phyloP scores from a whole-genome alignment of 2,888 invertebrate genomes.

The Drosophila austrosaltans region DNA sequence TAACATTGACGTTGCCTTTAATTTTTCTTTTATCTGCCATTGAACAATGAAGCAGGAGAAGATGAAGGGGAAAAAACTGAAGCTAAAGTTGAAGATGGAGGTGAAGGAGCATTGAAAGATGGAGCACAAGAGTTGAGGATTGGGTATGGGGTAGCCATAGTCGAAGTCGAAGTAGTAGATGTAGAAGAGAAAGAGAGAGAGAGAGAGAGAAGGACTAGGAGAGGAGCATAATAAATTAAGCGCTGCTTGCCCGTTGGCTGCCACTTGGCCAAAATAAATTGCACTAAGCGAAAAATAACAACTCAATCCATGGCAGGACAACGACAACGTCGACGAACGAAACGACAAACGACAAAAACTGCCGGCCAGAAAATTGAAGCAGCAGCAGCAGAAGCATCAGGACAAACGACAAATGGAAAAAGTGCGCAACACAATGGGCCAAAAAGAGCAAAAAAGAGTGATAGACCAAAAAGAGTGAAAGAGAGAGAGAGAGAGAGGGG shows the following conservation, averaged over 20 bases:
- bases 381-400: conserved; percentile 42
- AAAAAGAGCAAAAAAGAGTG: conserved; percentile 38
- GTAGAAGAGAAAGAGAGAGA: not conserved
- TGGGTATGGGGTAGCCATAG: too few species aligned
- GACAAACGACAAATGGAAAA: conserved; percentile 69
- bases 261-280: conserved; percentile 80
- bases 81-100: conserved; percentile 50
- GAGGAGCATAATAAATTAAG: conserved; percentile 77
- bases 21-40: conserved; percentile 79
- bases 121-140: conserved; percentile 3
- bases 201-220: conserved; percentile 33
- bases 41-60: conserved; percentile 64
- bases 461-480: conserved; percentile 1
- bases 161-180: not conserved
- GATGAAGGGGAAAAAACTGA: conserved; percentile 41
- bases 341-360: conserved; percentile 74
- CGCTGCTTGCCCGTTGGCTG: conserved; percentile 76
- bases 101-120: conserved; percentile 1
- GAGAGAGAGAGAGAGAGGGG: not conserved
- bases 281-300: conserved; percentile 79
- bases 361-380: conserved; percentile 78
- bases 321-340: conserved; percentile 8
- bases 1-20: conserved; percentile 72
- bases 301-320: conserved; percentile 66
- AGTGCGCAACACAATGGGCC: conserved; percentile 72